Evolutionary conservation across 1,140 invertebrate species (phyloP).

Genomic region (Phortica variegata): DNA sequence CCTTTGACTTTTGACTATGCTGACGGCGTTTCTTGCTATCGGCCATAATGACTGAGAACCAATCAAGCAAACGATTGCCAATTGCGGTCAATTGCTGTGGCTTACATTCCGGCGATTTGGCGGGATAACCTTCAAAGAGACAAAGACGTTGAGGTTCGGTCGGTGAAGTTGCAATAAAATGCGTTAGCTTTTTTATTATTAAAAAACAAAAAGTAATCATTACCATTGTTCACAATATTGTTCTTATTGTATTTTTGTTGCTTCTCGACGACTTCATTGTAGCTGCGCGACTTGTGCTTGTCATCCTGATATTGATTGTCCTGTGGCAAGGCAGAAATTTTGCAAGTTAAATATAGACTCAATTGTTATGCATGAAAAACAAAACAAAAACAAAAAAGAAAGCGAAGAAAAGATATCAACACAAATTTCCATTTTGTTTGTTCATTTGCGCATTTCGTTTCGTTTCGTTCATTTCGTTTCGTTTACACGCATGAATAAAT

Average conservation of each 20-base stretch:
- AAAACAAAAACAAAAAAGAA: neutral
- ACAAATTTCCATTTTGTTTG: too few species aligned
- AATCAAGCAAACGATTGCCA: slow-evolving; percentile 87
- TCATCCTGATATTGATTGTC: slow-evolving; percentile 64
- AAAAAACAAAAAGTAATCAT: too few species aligned
- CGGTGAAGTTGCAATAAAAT: neutral
- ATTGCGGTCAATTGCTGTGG: slow-evolving; percentile 76
- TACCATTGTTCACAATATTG: slow-evolving; percentile 38
- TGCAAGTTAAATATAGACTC: neutral
- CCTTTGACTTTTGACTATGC: slow-evolving; percentile 57
- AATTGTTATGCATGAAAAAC: too few species aligned
- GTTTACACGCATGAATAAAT: neutral
- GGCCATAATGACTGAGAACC: slow-evolving; percentile 90
- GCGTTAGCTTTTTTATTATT: neutral
- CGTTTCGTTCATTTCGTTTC: too few species aligned
- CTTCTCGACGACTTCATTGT: slow-evolving; percentile 69
- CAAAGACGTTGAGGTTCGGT: neutral
- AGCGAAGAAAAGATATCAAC: neutral
- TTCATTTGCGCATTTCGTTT: too few species aligned
- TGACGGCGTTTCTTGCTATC: slow-evolving; percentile 61
- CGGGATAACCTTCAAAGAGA: slow-evolving; percentile 33
- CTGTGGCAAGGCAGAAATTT: slow-evolving; percentile 41
- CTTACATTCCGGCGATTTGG: slow-evolving; percentile 62
- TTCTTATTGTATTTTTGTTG: slow-evolving; percentile 59
- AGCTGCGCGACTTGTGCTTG: slow-evolving; percentile 67